phyloP scores from a whole-genome alignment of 1,140 invertebrate species.

The Sinella curviseta region DNA sequence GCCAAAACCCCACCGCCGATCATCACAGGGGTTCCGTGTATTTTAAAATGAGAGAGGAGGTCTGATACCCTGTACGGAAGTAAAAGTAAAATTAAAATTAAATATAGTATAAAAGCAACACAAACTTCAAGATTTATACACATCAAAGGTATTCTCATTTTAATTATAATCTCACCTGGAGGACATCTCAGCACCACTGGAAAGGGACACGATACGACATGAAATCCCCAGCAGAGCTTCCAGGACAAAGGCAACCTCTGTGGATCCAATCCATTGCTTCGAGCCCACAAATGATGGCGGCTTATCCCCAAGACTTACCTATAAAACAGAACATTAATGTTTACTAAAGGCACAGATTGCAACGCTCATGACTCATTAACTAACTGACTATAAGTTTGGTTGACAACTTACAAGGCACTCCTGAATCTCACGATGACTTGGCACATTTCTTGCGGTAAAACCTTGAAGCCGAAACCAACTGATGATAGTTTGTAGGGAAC shows the following conservation, averaged over 20 bases:
- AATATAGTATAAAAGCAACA: background rate
- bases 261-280: slow-evolving; percentile 96
- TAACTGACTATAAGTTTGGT: background rate
- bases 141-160: background rate
- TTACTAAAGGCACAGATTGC: background rate
- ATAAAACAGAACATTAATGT: slow-evolving; percentile 24
- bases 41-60: slow-evolving; percentile 85
- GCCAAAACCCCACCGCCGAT: slow-evolving; percentile 97
- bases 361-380: background rate
- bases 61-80: slow-evolving; percentile 63
- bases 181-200: slow-evolving; percentile 79
- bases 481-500: slow-evolving; percentile 93
- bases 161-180: slow-evolving; percentile 57
- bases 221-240: slow-evolving; percentile 77
- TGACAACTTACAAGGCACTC: slow-evolving; percentile 66
- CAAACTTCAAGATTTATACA: background rate
- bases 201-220: slow-evolving; percentile 80
- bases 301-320: slow-evolving; percentile 92
- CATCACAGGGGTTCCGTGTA: slow-evolving; percentile 95
- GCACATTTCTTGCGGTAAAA: slow-evolving; percentile 79
- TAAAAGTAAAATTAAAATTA: slow-evolving; percentile 13
- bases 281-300: slow-evolving; percentile 81
- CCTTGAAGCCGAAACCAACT: slow-evolving; percentile 95
- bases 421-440: slow-evolving; percentile 86
- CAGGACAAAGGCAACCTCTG: slow-evolving; percentile 91